Percentiles rank a stretch among this genome's conserved stretches.
Evolutionary conservation across 2,888 invertebrate species (phyloP).

Genomic region (Hydrotaea cyrtoneurina): DNA sequence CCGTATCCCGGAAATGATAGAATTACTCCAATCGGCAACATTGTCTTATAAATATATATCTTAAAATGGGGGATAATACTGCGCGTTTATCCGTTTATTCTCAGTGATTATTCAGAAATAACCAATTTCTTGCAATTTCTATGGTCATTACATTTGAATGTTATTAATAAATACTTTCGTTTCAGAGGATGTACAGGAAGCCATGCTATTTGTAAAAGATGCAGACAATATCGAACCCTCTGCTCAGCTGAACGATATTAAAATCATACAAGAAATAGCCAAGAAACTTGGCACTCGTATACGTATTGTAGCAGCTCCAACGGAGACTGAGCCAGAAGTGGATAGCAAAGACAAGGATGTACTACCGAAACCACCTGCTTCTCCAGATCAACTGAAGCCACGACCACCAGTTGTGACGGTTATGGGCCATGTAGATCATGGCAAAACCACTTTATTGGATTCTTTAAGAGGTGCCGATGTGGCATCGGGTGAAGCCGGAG

Average conservation of each 20-base stretch:
- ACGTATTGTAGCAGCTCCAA: slow-evolving; percentile 82
- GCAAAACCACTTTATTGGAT: slow-evolving; percentile 98
- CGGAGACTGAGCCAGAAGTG: slow-evolving; percentile 59
- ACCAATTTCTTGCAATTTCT: too few relatives aligned
- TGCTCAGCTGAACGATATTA: slow-evolving; percentile 84
- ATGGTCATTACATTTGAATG: too few relatives aligned
- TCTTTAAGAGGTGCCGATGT: slow-evolving; percentile 91
- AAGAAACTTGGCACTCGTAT: slow-evolving; percentile 86
- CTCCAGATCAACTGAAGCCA: slow-evolving; percentile 84
- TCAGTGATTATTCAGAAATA: too few relatives aligned
- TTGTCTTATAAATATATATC: too few relatives aligned
- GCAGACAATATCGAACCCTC: slow-evolving; percentile 82
- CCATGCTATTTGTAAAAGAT: slow-evolving; percentile 85
- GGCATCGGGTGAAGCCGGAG: slow-evolving; percentile 96
- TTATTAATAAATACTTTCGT: slow-evolving; percentile 39
- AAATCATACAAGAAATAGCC: slow-evolving; percentile 86
- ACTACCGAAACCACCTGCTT: slow-evolving; percentile 84
- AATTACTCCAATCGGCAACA: too few relatives aligned
- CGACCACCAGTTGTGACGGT: slow-evolving; percentile 97
- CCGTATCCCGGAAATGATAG: too few relatives aligned
- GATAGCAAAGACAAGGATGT: slow-evolving; percentile 82
- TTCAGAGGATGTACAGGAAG: slow-evolving; percentile 86
- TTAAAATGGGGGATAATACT: too few relatives aligned
- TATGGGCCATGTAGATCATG: slow-evolving; percentile 99
- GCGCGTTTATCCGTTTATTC: too few relatives aligned